Evolutionary conservation across 2,888 invertebrate species (phyloP), one percentile per base, ranked within the genome.

Genomic region (Lamproptera curius): DNA sequence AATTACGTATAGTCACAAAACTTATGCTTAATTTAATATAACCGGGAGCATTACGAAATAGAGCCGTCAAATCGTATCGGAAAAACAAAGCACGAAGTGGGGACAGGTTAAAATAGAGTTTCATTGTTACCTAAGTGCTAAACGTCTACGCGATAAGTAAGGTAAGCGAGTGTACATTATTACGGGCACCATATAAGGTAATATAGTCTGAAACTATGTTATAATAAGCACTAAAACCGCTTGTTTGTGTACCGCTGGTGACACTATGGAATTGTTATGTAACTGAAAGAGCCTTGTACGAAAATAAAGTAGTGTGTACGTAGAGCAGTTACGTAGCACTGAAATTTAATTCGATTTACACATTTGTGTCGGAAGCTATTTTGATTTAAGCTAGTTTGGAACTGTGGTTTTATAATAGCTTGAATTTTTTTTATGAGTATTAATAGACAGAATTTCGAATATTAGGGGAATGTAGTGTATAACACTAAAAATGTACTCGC

Each of bases 221-320:
- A 39, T 40, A 53, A 59, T 60, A 62, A 54, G 54, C 37, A 36
- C 51, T 47, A 57, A 31, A 54, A 38, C 53, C n/a, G 48, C 46
- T 20, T 51, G 46, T 28, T 31, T 33, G 41, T 42, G 36, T 31
- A 38, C 31, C 28, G 42, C 34, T 34, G 23, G 15, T 23, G 10
- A 49, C 49, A 49, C 43, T 43, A 49, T 49, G 42, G 51, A 53
- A 44, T 26, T 52, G 34, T 54, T 54, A 50, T 44, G 46, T 52
- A 52, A 62, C 34, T 45, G 51, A 51, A 51, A 44, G 34, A 62
- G 63, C 76, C 73, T 76, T 76, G 71, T 65, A 64, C 58, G 51
- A 57, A 61, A 63, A 67, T 66, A 63, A 51, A 49, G 26, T 41
- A 14, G 51, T 51, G 43, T 52, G 53, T 52, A 51, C 31, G 36